Evolutionary conservation across 2,888 invertebrate genomes (phyloP), one percentile per base, ranked within the genome.

Genomic region (Anagyrus pseudococci): DNA sequence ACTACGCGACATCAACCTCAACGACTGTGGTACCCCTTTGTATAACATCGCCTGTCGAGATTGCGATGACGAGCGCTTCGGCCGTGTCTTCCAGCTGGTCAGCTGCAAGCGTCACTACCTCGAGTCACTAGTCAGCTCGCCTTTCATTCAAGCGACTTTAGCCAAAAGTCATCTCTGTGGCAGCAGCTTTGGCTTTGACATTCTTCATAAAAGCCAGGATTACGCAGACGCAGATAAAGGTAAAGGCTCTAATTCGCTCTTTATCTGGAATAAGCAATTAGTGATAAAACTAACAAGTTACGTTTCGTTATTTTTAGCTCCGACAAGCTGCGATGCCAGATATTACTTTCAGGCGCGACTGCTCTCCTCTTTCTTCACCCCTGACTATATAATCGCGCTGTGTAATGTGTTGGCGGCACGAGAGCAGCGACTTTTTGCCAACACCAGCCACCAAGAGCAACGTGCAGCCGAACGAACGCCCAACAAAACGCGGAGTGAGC

Each of bases 321-420:
- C 13, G 25, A 17, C 2, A 23, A 23, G 2, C 10, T 26, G 29
- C 7, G 40, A 43, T 2, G 46, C 53, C 1, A 62, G 33, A 6
- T 54, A 64, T 22, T 62, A 64, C 25, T 46, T 69, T 0, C 72
- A 69, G 1, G 82, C 84, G 52, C 83, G 83, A 66, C 85, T 86
- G 68, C 87, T 88, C 72, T 83, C 88, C 67, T 84, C 87, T 41
- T 84, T 87, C 70, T 86, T 91, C 70, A 84, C 89, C 13, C 81
- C 85, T 26, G 88, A 88, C 41, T 90, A 90, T 78, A 82, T 93
- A 69, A 88, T 89, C 20, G 92, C 92, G 22, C 82, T 93, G 68
- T 94, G 93, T 80, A 92, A 93, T 79, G 84, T 89, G 37, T 77
- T 92, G 62, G 89, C 90, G 40, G 85, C 89, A 66, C 83, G 85